Conservation (phyloP, 2,888 invertebrate genomes). For the Meloe dianella region DNA sequence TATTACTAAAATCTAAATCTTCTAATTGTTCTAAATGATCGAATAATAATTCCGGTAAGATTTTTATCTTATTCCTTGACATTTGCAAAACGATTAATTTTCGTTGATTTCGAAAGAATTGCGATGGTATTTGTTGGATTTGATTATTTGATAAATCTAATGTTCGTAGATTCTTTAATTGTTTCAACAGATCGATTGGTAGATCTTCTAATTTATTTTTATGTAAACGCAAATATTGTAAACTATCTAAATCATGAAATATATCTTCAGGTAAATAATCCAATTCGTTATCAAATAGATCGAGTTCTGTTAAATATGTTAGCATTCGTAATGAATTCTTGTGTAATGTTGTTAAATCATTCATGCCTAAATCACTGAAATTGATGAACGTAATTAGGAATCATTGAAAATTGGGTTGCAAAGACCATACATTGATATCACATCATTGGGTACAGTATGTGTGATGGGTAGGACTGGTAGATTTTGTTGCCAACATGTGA, state of each 20-base stretch:
- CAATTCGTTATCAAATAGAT: constrained; percentile 77
- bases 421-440: constrained; percentile 65
- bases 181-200: constrained; percentile 64
- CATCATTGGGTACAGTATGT: constrained; percentile 69
- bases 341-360: constrained; percentile 71
- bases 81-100: constrained; percentile 69
- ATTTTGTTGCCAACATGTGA: constrained; percentile 73
- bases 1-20: constrained; percentile 74
- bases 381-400: too few relatives aligned
- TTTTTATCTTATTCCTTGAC: constrained; percentile 69
- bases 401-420: constrained; percentile 11
- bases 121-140: constrained; percentile 64
- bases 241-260: constrained; percentile 68
- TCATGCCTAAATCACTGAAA: constrained; percentile 76
- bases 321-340: constrained; percentile 73
- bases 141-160: constrained; percentile 73
- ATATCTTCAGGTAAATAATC: constrained; percentile 69
- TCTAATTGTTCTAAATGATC: constrained; percentile 65
- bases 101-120: constrained; percentile 65
- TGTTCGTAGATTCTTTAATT: constrained; percentile 69
- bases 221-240: constrained; percentile 69
- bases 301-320: constrained; percentile 68
- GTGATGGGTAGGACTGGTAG: constrained; percentile 66
- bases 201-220: constrained; percentile 71
- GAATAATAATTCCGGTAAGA: constrained; percentile 67